Conservation (phyloP, 2,797 vertebrate species). For the Aeoliscus strigatus region DNA sequence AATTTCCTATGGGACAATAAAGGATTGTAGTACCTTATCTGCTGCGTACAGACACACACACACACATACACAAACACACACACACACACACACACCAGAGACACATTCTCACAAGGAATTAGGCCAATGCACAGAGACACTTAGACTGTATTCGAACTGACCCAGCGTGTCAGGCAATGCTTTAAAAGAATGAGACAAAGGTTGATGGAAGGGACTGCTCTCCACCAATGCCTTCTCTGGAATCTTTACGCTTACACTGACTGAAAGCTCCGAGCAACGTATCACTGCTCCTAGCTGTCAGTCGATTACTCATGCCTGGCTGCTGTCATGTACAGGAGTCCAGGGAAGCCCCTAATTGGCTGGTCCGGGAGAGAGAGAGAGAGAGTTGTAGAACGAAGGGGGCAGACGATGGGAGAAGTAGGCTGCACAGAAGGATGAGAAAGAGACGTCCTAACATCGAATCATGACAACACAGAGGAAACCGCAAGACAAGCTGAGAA, state of each 20-base stretch:
- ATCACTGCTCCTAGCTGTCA: slow-evolving; percentile 57
- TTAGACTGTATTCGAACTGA: slow-evolving; percentile 41
- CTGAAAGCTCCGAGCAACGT: slow-evolving; percentile 41
- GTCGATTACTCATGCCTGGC: slow-evolving; percentile 87
- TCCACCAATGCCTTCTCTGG: slow-evolving; percentile 51
- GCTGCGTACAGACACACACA: slow-evolving; percentile 10
- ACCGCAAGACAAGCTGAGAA: background rate
- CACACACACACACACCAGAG: slow-evolving; percentile 16
- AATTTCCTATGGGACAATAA: too few species aligned
- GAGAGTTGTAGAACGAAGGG: slow-evolving; percentile 34
- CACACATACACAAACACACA: too few species aligned
- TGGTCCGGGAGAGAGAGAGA: slow-evolving; percentile 46
- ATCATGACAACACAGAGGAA: slow-evolving; percentile 14
- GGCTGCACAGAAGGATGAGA: slow-evolving; percentile 52
- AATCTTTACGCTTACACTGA: slow-evolving; percentile 12
- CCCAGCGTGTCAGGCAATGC: slow-evolving; percentile 40
- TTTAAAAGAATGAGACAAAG: slow-evolving; percentile 60
- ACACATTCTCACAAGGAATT: slow-evolving; percentile 33
- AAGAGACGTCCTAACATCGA: slow-evolving; percentile 23
- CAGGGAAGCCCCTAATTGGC: slow-evolving; percentile 82
- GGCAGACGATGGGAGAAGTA: slow-evolving; percentile 39
- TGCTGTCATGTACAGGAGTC: slow-evolving; percentile 78
- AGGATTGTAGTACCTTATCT: too few species aligned
- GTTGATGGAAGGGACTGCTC: slow-evolving; percentile 45
- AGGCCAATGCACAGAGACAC: slow-evolving; percentile 42